Evolutionary conservation across 2,113 vertebrate species (phyloP), one percentile per base, ranked within the genome.

Genomic region (Hystrix brachyura): DNA sequence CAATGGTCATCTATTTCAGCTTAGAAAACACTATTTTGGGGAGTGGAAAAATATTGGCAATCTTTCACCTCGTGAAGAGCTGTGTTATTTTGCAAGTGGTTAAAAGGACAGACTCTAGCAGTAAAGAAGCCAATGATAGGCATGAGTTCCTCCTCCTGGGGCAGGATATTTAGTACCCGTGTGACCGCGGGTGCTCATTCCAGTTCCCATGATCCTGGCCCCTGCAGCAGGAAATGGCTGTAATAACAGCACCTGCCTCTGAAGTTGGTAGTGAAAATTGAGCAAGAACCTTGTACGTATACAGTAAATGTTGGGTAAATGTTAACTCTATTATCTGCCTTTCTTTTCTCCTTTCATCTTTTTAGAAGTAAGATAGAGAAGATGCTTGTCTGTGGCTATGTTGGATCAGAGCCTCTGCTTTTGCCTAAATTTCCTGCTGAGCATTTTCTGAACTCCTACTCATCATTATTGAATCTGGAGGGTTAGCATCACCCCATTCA

Each of bases 21-120:
- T 90, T 93, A 92, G 96, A 97, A 95, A 96, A 96, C 93, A 97
- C 93, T 85, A 60, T 97, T 97, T 97, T 91, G 86, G 79, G 94
- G 85, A 96, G 59, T 95, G 51, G 86, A 55, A 96, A 88, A 93
- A 80, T 90, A 91, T 84, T 94, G 78, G 85, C 97, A 74, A 46
- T 53, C 94, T 60, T 79, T 95, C 93, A 97, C 74, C 93, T 85
- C 80, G 69, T 29, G 72, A 83, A 91, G 34, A 69, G 46, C 59
- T 60, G 57, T 38, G 14, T 94, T 74, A 81, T 79, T 96, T 94
- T 79, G 78, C 48, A 65, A 74, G 76, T 46, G 38, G 87, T 81
- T 87, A 25, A 91, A 96, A 87, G 82, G 78, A 34, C 34, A 55
- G 7, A 62, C 17, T 82, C 91, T 51, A 62, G 53, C 27, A 5